phyloP scores from a whole-genome alignment of 92 coral and sea anemone species.

The Palythoa grandis region DNA sequence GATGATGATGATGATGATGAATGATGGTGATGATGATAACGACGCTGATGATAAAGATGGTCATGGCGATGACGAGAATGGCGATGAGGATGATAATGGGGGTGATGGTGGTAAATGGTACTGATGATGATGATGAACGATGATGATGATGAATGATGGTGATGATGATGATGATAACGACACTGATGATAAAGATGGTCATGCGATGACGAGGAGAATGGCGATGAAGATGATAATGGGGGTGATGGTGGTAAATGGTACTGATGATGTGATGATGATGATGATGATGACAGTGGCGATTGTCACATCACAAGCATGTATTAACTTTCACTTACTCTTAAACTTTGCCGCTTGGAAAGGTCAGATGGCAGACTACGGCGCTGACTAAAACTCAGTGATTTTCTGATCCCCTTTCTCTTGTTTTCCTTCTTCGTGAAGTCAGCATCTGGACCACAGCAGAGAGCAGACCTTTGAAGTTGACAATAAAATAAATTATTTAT shows the following conservation, averaged over 20 bases:
- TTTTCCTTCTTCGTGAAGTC: constrained; percentile 60
- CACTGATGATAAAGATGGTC: background rate
- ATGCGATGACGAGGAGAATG: background rate
- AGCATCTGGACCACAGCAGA: constrained; percentile 50
- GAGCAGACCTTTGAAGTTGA: constrained; percentile 47
- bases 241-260: background rate
- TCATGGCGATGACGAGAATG: too few relatives aligned
- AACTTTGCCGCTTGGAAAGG: constrained; percentile 71
- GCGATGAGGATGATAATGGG: too few relatives aligned
- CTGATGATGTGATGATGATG: background rate
- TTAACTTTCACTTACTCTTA: constrained; percentile 64
- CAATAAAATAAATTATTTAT: background rate
- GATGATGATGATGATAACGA: background rate
- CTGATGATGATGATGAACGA: too few relatives aligned
- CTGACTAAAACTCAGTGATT: constrained; percentile 74
- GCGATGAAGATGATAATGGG: background rate
- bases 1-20: background rate
- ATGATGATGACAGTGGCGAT: background rate
- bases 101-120: too few relatives aligned
- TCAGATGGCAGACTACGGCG: constrained; percentile 67
- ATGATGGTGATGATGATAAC: background rate
- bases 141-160: too few relatives aligned
- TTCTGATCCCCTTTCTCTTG: constrained; percentile 68
- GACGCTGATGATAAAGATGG: too few relatives aligned
- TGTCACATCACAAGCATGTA: background rate